phyloP scores from a whole-genome alignment of 2,888 invertebrate genomes.

The Beris chalybata region DNA sequence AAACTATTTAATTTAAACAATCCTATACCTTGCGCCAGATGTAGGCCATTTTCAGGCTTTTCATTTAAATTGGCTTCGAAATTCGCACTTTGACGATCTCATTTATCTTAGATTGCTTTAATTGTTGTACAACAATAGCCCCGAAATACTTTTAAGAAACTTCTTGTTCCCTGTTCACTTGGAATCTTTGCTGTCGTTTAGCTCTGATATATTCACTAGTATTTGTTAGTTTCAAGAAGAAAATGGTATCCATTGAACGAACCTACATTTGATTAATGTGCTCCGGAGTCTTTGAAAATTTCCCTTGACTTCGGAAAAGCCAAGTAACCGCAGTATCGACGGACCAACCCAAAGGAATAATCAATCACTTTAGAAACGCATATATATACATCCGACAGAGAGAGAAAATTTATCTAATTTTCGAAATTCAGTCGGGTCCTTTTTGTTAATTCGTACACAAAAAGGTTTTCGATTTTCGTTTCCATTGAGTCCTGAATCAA shows the following conservation, averaged over 20 bases:
- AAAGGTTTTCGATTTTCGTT: no score
- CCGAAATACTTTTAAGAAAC: slow-evolving; percentile 17
- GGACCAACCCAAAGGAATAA: slow-evolving; percentile 11
- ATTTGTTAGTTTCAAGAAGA: slow-evolving; percentile 18
- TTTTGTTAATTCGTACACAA: no score
- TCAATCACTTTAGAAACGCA: slow-evolving; percentile 15
- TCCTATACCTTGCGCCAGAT: no score
- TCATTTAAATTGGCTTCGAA: slow-evolving; percentile 26
- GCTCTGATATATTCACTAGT: not conserved
- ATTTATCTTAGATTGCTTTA: slow-evolving; percentile 31
- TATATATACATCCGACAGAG: no score
- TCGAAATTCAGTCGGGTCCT: no score
- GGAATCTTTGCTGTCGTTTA: not conserved
- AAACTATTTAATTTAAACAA: slow-evolving; percentile 3
- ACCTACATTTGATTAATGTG: slow-evolving; percentile 29
- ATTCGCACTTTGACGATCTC: slow-evolving; percentile 27
- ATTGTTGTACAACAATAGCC: slow-evolving; percentile 24
- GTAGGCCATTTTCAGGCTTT: slow-evolving; percentile 21
- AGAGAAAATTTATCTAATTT: no score
- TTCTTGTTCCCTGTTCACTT: slow-evolving; percentile 1
- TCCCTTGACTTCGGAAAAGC: slow-evolving; percentile 7
- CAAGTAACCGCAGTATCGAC: slow-evolving; percentile 24
- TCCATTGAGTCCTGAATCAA: no score
- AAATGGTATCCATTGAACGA: slow-evolving; percentile 26
- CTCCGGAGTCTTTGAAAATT: slow-evolving; percentile 15